These are phyloP conservation scores for Diloba caeruleocephala DNA, from an alignment of 2,888 invertebrate species.

Conservation along the genomic window DNA sequence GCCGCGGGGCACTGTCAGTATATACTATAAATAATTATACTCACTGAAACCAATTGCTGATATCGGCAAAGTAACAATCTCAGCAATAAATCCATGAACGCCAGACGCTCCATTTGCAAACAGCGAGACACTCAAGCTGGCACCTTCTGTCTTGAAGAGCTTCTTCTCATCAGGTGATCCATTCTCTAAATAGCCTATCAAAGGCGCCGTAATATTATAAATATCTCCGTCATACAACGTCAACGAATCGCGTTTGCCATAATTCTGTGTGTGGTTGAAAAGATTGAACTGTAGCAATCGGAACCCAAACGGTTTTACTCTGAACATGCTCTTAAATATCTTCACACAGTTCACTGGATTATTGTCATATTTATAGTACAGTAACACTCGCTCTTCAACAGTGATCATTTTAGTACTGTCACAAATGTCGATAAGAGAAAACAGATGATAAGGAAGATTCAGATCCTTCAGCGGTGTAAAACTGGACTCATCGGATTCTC, in stretches of 20 bases:
- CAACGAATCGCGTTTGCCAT: constrained; percentile 95
- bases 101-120: constrained; percentile 98
- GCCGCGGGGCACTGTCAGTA: no score
- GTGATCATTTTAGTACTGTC: constrained; percentile 97
- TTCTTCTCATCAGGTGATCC: constrained; percentile 92
- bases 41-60: constrained; percentile 96
- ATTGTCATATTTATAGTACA: constrained; percentile 99
- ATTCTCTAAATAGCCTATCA: constrained; percentile 92
- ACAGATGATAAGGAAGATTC: constrained; percentile 96
- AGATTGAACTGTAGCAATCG: constrained; percentile 96
- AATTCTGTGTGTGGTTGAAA: constrained; percentile 95
- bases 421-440: constrained; percentile 98
- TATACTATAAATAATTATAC: constrained; percentile 67
- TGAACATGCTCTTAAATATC: constrained; percentile 96
- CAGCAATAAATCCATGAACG: constrained; percentile 98
- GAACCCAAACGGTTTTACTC: constrained; percentile 96
- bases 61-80: constrained; percentile 97
- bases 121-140: constrained; percentile 96
- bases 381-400: constrained; percentile 95
- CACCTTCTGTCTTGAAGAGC: constrained; percentile 92
- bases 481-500: constrained; percentile 95
- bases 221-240: constrained; percentile 97
- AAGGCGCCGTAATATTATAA: constrained; percentile 94
- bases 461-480: constrained; percentile 95
- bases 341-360: constrained; percentile 99